These are phyloP conservation scores for Aphrocallistes beatrix DNA, from an alignment of 37 sponge, comb jelly and placozoan genomes.

Conservation along the genomic window DNA sequence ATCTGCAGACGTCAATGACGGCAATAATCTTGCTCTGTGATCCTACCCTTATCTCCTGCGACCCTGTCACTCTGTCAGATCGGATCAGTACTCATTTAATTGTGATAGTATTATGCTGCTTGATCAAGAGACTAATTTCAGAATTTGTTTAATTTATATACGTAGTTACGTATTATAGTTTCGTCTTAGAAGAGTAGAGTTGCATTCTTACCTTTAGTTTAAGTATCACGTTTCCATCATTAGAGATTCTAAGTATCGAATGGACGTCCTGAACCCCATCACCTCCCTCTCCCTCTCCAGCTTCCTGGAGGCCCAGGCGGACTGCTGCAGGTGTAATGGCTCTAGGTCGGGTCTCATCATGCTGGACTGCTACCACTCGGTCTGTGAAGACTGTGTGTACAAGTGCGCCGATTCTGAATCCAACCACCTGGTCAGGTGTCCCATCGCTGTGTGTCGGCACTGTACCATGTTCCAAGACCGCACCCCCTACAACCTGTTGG, in stretches of 20 bases:
- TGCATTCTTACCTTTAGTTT: too few species aligned
- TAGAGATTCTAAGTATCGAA: too few species aligned
- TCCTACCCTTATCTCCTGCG: background rate
- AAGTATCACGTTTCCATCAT: too few species aligned
- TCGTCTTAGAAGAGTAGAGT: too few species aligned
- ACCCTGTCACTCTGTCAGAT: slow-evolving; percentile 10
- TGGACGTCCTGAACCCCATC: background rate
- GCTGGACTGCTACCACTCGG: background rate
- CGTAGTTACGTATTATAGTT: too few species aligned
- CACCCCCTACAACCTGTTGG: background rate
- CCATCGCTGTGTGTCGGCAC: background rate
- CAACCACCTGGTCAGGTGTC: background rate
- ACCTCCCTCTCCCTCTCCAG: background rate
- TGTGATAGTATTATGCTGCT: too few species aligned
- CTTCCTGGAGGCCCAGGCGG: background rate
- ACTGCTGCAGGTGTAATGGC: background rate
- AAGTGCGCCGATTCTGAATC: background rate
- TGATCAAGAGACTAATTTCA: too few species aligned
- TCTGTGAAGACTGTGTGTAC: background rate
- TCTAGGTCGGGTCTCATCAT: background rate
- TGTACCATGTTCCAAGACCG: background rate
- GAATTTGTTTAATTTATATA: too few species aligned
- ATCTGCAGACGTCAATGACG: background rate
- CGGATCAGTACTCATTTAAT: too few species aligned
- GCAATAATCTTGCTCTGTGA: background rate